These are phyloP conservation scores for Drosophila affinis DNA, from an alignment of 2,888 invertebrate genomes.

Conservation along the genomic window DNA sequence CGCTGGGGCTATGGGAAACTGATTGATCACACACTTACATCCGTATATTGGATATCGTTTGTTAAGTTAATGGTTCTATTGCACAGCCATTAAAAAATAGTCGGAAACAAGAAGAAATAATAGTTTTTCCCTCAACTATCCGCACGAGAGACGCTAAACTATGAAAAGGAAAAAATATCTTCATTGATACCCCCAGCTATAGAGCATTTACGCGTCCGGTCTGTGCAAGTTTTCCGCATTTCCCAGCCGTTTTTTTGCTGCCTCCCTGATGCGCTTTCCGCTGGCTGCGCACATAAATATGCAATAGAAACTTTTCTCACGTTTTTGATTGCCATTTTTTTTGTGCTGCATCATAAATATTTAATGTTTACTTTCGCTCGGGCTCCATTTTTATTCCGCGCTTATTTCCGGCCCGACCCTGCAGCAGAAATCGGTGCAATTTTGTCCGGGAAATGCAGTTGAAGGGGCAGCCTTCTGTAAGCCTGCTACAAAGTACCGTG, in stretches of 20 bases:
- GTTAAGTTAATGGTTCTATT: neutral
- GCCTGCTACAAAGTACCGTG: slow-evolving; percentile 13
- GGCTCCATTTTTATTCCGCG: slow-evolving; percentile 27
- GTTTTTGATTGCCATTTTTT: slow-evolving; percentile 71
- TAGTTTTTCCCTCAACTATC: neutral
- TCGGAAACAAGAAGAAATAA: no score
- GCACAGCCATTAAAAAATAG: no score
- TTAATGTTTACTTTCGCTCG: slow-evolving; percentile 61
- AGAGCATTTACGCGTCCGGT: slow-evolving; percentile 38
- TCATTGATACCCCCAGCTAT: neutral
- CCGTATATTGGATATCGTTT: neutral
- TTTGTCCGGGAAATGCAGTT: slow-evolving; percentile 35
- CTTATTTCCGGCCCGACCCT: neutral
- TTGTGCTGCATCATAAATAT: slow-evolving; percentile 75
- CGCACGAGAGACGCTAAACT: neutral
- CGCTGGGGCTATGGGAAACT: neutral
- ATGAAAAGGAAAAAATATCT: neutral
- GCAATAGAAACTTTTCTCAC: slow-evolving; percentile 80
- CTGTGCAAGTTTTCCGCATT: slow-evolving; percentile 1
- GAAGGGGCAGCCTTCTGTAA: neutral
- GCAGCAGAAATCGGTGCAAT: slow-evolving; percentile 26
- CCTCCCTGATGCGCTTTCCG: slow-evolving; percentile 26
- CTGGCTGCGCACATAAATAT: slow-evolving; percentile 66
- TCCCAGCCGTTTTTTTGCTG: slow-evolving; percentile 14
- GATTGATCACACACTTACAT: no score